Evolutionary conservation across 2,888 invertebrate genomes (phyloP), one percentile per base, ranked within the genome.

Genomic region (Callimorpha dominula): DNA sequence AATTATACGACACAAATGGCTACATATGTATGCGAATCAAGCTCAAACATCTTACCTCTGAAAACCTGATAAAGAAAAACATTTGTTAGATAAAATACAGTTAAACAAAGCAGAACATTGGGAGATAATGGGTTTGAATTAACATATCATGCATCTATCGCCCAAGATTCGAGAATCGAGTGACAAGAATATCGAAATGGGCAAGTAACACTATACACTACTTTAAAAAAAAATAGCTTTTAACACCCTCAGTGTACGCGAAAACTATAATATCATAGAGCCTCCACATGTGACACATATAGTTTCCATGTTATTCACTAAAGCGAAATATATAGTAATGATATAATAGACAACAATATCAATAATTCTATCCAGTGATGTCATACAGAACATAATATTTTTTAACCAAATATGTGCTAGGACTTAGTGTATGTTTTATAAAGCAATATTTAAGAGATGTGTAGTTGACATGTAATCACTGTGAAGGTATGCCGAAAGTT

Each of bases 31-130:
- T 89, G 88, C 85, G 83, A 86, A 90, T 90, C 91, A 93, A 93
- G 90, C 90, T 88, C 82, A 89, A 90, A 90, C 86, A 86, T 88
- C 95, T 95, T 95, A 95, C 95, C 95, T 95, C 92, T 81, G 89
- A 77, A 86, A 90, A 94, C 95, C 95, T 94, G 94, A 94, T 91
- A 92, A 90, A 84, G 89, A 88, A 92, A 91, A 92, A 91, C 84
- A 83, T 83, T 82, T 84, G 84, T 88, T 69, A 86, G 64, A 68
- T 83, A 74, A 85, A 87, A 83, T 82, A 84, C 77, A 75, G 73
- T 78, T 69, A 77, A 75, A 60, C 31, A 77, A 84, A 83, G 76
- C 83, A 84, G 84, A 87, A 86, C 87, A 79, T 85, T 84, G 81
- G 81, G 78, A 71, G 66, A 72, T 66, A 64, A 31, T n/a, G 14